A percentile compares a stretch with the other conserved stretches of the same genome.
phyloP scores from a whole-genome alignment of 2,888 invertebrate species.

The Argyresthia albistria region DNA sequence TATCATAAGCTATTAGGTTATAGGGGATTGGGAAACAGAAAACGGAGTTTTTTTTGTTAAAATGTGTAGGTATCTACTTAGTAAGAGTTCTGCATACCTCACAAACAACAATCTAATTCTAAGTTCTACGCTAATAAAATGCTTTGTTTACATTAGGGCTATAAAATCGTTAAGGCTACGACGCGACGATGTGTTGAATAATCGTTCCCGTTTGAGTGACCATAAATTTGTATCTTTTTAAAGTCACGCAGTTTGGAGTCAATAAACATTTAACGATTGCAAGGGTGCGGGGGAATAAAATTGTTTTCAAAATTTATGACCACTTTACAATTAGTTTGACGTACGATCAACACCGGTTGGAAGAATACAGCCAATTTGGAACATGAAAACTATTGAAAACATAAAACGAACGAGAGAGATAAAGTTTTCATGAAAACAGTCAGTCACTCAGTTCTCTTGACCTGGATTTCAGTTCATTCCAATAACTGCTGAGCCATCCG shows the following conservation, averaged over 20 bases:
- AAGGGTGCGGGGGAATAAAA: conserved; percentile 56
- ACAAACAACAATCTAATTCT: too few species aligned
- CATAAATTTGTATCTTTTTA: conserved; percentile 71
- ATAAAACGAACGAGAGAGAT: not conserved
- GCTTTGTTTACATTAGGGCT: conserved; percentile 61
- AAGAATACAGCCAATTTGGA: too few species aligned
- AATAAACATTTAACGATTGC: conserved; percentile 68
- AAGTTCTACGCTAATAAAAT: conserved; percentile 38
- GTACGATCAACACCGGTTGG: too few species aligned
- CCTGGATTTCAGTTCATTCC: not conserved
- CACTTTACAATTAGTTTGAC: not conserved
- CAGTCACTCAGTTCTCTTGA: not conserved
- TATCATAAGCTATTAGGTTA: too few species aligned
- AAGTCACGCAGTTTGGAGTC: conserved; percentile 65
- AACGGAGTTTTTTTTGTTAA: too few species aligned
- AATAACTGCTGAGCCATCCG: too few species aligned
- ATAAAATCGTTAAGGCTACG: conserved; percentile 56
- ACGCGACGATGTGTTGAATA: conserved; percentile 57
- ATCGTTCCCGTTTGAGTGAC: conserved; percentile 67
- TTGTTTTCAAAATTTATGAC: conserved; percentile 21
- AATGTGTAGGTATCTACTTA: too few species aligned
- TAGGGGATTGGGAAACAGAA: too few species aligned
- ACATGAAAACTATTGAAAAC: not conserved
- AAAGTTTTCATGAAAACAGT: too few species aligned
- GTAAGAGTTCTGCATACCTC: too few species aligned